phyloP scores from a whole-genome alignment of 2,797 vertebrate genomes.

The Sebastes diaconus region DNA sequence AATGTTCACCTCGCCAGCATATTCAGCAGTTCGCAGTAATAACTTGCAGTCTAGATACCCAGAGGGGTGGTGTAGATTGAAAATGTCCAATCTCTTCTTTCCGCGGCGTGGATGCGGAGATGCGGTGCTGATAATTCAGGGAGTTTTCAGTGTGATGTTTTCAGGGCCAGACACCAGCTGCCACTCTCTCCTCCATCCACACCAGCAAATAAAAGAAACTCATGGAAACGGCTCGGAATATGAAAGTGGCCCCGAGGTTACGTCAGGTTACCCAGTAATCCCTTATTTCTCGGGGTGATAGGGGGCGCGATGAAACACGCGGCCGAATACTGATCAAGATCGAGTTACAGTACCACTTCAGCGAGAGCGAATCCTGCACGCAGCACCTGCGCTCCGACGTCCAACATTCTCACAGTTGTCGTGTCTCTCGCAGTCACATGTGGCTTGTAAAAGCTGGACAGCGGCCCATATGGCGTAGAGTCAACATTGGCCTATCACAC shows the following conservation, averaged over 20 bases:
- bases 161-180: conserved; percentile 49
- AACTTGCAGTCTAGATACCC: conserved; percentile 65
- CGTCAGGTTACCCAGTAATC: conserved; percentile 18
- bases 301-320: conserved; percentile 12
- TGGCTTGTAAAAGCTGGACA: conserved; percentile 49
- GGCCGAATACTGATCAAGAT: conserved; percentile 14
- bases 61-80: conserved; percentile 70
- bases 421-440: conserved; percentile 30
- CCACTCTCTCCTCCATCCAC: conserved; percentile 21
- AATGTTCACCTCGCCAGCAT: conserved; percentile 71
- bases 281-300: conserved; percentile 23
- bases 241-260: conserved; percentile 25
- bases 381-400: conserved; percentile 45
- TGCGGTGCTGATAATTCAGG: conserved; percentile 54
- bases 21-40: conserved; percentile 75
- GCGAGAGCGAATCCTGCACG: conserved; percentile 16
- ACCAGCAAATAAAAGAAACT: conserved; percentile 7
- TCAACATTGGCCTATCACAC: conserved; percentile 26
- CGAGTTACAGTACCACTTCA: conserved; percentile 28
- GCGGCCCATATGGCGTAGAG: conserved; percentile 36
- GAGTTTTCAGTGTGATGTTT: conserved; percentile 49
- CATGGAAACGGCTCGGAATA: conserved; percentile 19
- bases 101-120: conserved; percentile 47
- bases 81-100: conserved; percentile 75
- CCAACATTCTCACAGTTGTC: conserved; percentile 34